A percentile compares a stretch with the other conserved stretches of the same genome.
Conservation (phyloP, 2,888 invertebrate genomes). For the Stenodera caucasica region DNA sequence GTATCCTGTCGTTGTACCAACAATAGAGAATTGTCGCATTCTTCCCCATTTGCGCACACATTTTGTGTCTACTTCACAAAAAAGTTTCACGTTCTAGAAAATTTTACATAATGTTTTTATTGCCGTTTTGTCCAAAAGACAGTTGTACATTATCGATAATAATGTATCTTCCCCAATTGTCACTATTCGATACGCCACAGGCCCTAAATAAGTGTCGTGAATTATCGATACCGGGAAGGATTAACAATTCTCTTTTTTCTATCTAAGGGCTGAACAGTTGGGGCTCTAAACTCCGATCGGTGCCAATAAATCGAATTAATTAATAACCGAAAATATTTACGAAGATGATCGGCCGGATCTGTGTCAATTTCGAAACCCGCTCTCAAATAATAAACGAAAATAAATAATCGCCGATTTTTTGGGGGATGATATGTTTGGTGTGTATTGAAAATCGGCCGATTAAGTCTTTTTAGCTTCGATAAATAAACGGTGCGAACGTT, state of each 20-base stretch:
- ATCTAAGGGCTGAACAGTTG: too few relatives aligned
- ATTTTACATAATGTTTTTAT: constrained; percentile 10
- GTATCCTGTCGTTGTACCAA: constrained; percentile 37
- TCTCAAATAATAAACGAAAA: too few relatives aligned
- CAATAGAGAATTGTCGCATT: constrained; percentile 31
- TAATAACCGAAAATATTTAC: constrained; percentile 28
- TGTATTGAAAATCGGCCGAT: constrained; percentile 48
- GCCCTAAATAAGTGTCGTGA: background rate
- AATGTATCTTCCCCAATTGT: background rate
- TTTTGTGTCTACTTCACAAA: too few relatives aligned
- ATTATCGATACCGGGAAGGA: background rate
- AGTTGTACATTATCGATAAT: constrained; percentile 7
- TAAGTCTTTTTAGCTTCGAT: constrained; percentile 50
- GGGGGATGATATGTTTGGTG: constrained; percentile 50
- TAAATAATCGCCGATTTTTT: too few relatives aligned
- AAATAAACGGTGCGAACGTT: constrained; percentile 45
- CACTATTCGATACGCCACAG: background rate
- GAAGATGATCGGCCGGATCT: too few relatives aligned
- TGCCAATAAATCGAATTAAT: constrained; percentile 34
- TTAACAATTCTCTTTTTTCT: constrained; percentile 4
- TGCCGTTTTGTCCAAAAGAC: constrained; percentile 5
- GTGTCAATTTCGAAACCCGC: too few relatives aligned
- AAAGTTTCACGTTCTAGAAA: constrained; percentile 1
- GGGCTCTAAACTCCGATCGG: too few relatives aligned
- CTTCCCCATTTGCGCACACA: constrained; percentile 1